Conservation (phyloP, 2,113 vertebrate genomes). For the Cottus gobio region DNA sequence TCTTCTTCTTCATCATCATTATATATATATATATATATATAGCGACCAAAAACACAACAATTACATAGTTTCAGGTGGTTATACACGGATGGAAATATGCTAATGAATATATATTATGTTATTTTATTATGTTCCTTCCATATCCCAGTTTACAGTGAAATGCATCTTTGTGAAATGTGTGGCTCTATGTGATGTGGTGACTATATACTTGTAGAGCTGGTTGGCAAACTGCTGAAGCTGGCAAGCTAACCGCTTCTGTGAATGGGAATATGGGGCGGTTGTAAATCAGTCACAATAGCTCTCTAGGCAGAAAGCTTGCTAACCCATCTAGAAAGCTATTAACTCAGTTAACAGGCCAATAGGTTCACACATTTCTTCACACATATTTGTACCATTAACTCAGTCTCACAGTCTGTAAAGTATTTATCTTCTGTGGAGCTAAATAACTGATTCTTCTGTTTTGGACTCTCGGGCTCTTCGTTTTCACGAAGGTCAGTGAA, state of each 20-base stretch:
- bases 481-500: constrained; percentile 6
- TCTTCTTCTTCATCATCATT: not conserved
- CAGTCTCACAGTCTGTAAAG: not conserved
- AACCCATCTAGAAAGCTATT: not conserved
- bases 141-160: not conserved
- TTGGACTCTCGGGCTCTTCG: not conserved
- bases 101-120: not conserved
- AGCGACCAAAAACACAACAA: not conserved
- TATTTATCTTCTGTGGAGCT: not conserved
- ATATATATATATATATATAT: too few species aligned
- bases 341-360: not conserved
- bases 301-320: not conserved
- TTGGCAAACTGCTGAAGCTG: not conserved
- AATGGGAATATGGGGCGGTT: not conserved
- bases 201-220: not conserved
- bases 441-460: constrained; percentile 7
- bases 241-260: not conserved
- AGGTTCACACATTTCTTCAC: not conserved
- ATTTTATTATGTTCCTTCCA: not conserved
- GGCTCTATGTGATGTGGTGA: not conserved
- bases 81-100: not conserved
- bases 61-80: not conserved
- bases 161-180: not conserved
- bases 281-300: not conserved
- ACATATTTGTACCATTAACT: not conserved